A percentile compares a stretch with the other conserved stretches of the same genome.
Evolutionary conservation across 2,113 vertebrate species (phyloP).

Genomic region (Trematomus loennbergii): DNA sequence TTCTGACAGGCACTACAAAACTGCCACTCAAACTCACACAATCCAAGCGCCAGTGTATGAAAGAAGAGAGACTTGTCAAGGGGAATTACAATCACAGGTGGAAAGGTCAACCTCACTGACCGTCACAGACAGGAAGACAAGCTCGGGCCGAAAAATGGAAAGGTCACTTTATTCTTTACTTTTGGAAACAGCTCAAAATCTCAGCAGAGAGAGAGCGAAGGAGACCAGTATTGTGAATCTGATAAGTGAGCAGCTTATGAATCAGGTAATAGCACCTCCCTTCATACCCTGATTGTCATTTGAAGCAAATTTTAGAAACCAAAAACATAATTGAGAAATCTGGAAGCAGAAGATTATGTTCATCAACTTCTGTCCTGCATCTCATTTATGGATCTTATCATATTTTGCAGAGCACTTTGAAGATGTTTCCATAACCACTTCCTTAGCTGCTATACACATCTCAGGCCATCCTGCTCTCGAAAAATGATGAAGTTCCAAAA

Average conservation of each 20-base stretch:
- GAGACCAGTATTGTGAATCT: slow-evolving; percentile 5
- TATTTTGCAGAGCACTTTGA: neutral
- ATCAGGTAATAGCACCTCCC: slow-evolving; percentile 6
- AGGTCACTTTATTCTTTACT: slow-evolving; percentile 60
- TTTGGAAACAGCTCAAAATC: slow-evolving; percentile 47
- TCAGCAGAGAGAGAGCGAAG: slow-evolving; percentile 35
- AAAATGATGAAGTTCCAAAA: too few species aligned
- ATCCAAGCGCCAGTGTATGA: neutral
- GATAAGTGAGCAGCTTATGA: slow-evolving; percentile 22
- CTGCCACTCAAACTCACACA: neutral
- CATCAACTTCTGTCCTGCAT: slow-evolving; percentile 12
- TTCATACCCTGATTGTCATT: slow-evolving; percentile 80
- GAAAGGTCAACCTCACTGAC: slow-evolving; percentile 62
- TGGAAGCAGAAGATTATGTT: slow-evolving; percentile 87
- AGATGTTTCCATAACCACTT: neutral
- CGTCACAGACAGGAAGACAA: slow-evolving; percentile 41
- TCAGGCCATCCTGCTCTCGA: too few species aligned
- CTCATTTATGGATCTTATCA: neutral
- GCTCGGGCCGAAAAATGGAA: slow-evolving; percentile 46
- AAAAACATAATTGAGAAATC: slow-evolving; percentile 86
- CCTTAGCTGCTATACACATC: neutral
- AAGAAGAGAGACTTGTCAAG: slow-evolving; percentile 47
- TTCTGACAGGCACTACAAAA: slow-evolving; percentile 10
- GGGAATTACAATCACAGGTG: slow-evolving; percentile 56
- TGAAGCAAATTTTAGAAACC: slow-evolving; percentile 87